Conservation (phyloP, 2,113 vertebrate species). For the Saccopteryx leptura region DNA sequence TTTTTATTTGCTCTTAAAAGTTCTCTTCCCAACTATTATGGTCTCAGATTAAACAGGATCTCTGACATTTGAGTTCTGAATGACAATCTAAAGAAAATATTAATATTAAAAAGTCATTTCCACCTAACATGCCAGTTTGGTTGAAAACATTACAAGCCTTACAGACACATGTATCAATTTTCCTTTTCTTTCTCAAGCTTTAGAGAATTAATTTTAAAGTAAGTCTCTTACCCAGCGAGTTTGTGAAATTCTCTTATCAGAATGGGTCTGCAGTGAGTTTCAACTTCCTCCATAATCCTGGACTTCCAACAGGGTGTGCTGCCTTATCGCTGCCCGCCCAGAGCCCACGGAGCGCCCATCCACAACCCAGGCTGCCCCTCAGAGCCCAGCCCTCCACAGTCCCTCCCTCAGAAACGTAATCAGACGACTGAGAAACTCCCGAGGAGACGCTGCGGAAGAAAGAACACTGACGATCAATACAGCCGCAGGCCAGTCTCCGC, state of each 20-base stretch:
- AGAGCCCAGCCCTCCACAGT: neutral
- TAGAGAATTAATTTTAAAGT: conserved; percentile 14
- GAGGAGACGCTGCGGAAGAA: neutral
- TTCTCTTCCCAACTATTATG: neutral
- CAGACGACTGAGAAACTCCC: neutral
- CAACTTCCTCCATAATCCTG: neutral
- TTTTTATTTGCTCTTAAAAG: neutral
- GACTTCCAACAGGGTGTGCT: neutral
- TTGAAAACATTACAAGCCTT: neutral
- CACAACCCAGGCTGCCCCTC: too few relatives aligned
- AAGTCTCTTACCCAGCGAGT: neutral
- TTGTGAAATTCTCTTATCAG: neutral
- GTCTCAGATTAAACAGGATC: neutral
- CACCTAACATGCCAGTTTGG: conserved; percentile 15
- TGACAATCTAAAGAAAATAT: conserved; percentile 17
- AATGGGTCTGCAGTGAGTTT: neutral
- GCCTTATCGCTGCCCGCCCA: fast-evolving
- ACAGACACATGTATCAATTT: neutral
- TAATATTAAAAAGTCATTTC: conserved; percentile 11
- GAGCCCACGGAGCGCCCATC: neutral
- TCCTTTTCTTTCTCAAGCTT: neutral
- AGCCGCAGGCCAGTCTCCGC: neutral
- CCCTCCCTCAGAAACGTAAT: neutral
- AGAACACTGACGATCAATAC: too few relatives aligned
- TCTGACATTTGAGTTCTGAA: neutral